Evolutionary conservation across 2,888 invertebrate species (phyloP).

Genomic region (Apotomis betuletana): DNA sequence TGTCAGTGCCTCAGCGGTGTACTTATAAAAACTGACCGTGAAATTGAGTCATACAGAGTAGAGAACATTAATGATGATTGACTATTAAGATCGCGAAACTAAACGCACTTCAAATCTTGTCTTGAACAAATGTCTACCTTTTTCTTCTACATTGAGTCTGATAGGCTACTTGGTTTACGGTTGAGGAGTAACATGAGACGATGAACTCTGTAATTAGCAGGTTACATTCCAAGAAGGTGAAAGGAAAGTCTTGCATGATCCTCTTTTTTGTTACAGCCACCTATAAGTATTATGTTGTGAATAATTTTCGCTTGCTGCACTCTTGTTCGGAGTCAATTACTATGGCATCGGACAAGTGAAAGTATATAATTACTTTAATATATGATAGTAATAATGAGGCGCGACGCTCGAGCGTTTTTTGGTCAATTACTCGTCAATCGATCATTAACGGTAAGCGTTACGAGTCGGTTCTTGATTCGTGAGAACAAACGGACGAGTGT

Average conservation of each 20-base stretch:
- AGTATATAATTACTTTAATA: constrained; percentile 63
- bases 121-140: constrained; percentile 23
- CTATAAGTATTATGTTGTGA: constrained; percentile 67
- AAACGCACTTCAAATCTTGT: constrained; percentile 18
- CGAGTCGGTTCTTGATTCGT: constrained; percentile 52
- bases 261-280: constrained; percentile 62
- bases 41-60: constrained; percentile 32
- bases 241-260: constrained; percentile 68
- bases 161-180: constrained; percentile 18
- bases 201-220: constrained; percentile 68
- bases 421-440: constrained; percentile 47
- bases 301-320: constrained; percentile 65
- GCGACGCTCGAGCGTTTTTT: constrained; percentile 40
- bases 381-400: constrained; percentile 51
- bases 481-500: constrained; percentile 60
- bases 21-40: constrained; percentile 28
- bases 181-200: constrained; percentile 59
- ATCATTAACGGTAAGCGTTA: constrained; percentile 43
- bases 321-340: constrained; percentile 70
- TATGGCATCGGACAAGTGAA: constrained; percentile 69
- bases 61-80: constrained; percentile 30
- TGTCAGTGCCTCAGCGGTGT: constrained; percentile 14
- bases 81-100: constrained; percentile 23
- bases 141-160: neutral
- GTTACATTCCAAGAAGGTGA: constrained; percentile 66